These are phyloP conservation scores for Anarsia innoxiella DNA, from an alignment of 2,888 invertebrate genomes.

Conservation along the genomic window DNA sequence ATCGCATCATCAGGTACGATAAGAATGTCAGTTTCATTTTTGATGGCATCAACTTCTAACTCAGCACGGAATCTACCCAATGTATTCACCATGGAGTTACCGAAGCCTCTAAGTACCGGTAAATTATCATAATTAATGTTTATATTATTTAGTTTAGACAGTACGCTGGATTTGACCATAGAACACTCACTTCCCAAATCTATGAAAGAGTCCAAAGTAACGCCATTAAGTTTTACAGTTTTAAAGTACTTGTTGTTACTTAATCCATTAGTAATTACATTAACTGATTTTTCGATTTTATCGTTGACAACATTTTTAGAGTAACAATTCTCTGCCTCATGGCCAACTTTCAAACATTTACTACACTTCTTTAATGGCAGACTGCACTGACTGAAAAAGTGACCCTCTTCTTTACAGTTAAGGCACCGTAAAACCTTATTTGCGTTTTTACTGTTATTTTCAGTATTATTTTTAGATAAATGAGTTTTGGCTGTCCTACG, in stretches of 20 bases:
- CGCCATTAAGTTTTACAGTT: too few relatives aligned
- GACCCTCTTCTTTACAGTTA: not conserved
- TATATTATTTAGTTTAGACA: too few relatives aligned
- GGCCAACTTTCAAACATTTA: not conserved
- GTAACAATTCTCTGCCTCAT: not conserved
- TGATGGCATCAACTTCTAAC: conserved; percentile 5
- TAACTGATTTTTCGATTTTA: too few relatives aligned
- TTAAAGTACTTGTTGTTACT: too few relatives aligned
- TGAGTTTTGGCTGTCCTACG: not conserved
- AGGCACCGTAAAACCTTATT: not conserved
- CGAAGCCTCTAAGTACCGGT: conserved; percentile 11
- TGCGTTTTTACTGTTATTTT: too few relatives aligned
- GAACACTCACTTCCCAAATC: too few relatives aligned
- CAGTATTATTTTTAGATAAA: not conserved
- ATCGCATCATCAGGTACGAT: conserved; percentile 12
- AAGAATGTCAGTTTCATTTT: conserved; percentile 5
- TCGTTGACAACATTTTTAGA: too few relatives aligned
- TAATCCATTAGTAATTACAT: too few relatives aligned
- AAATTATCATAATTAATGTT: too few relatives aligned
- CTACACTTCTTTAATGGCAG: not conserved
- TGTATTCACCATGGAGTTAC: conserved; percentile 7
- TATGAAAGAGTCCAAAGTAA: too few relatives aligned
- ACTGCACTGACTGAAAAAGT: not conserved
- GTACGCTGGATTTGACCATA: too few relatives aligned
- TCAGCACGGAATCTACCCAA: conserved; percentile 6